phyloP scores from a whole-genome alignment of 2,113 vertebrate species.

The Planiliza haematocheilus region DNA sequence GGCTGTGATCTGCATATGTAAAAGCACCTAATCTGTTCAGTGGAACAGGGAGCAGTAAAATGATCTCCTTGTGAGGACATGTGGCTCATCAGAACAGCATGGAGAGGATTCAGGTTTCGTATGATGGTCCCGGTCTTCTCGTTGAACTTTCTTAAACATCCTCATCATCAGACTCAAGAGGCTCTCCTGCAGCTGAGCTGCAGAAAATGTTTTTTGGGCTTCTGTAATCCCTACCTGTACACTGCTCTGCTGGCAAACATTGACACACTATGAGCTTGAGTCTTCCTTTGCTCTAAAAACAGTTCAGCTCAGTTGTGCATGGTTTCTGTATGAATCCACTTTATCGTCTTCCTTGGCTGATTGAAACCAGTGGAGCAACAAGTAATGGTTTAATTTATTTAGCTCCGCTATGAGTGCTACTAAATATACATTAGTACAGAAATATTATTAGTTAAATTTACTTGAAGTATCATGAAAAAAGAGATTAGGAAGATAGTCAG shows the following conservation, averaged over 20 bases:
- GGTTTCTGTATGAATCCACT: not conserved
- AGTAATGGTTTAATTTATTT: not conserved
- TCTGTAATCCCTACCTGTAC: slow-evolving; percentile 19
- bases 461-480: not conserved
- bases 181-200: slow-evolving; percentile 33
- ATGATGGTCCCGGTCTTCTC: slow-evolving; percentile 25
- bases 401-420: not conserved
- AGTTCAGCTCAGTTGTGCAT: not conserved
- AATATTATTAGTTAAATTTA: not conserved
- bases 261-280: not conserved
- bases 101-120: slow-evolving; percentile 22
- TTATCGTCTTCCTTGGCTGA: not conserved
- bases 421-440: not conserved
- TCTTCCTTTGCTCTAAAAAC: not conserved
- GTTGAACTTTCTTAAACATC: slow-evolving; percentile 31
- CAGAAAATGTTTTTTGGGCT: slow-evolving; percentile 26
- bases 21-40: slow-evolving; percentile 29
- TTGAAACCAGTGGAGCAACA: not conserved
- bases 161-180: slow-evolving; percentile 41
- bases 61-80: slow-evolving; percentile 32
- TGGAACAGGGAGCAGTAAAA: slow-evolving; percentile 29
- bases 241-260: not conserved
- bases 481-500: too few relatives aligned
- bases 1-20: slow-evolving; percentile 41
- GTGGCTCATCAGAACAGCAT: slow-evolving; percentile 28